Conservation (phyloP, 1,140 invertebrate genomes). For the Planococcus citri region DNA sequence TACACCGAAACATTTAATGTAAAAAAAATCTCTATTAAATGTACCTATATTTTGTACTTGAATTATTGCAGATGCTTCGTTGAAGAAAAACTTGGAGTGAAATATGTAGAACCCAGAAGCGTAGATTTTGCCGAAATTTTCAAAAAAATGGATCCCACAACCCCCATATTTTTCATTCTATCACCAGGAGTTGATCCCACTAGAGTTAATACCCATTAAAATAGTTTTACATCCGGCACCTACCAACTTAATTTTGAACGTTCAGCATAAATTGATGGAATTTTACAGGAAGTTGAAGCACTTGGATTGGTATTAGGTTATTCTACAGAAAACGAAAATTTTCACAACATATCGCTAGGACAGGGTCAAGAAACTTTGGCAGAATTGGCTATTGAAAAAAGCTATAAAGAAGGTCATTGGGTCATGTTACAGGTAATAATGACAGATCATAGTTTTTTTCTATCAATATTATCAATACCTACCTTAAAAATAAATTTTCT, state of each 20-base stretch:
- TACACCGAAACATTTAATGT: too few species aligned
- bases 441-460: not conserved
- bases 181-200: conserved; percentile 89
- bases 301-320: conserved; percentile 68
- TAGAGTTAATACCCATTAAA: conserved; percentile 42
- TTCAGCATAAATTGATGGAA: not conserved
- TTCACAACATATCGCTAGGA: conserved; percentile 86
- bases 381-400: conserved; percentile 68
- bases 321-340: conserved; percentile 64
- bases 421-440: conserved; percentile 58
- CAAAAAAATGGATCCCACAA: conserved; percentile 68
- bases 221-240: not conserved
- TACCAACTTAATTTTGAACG: not conserved
- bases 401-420: conserved; percentile 74
- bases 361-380: conserved; percentile 89
- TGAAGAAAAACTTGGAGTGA: conserved; percentile 73
- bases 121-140: conserved; percentile 74
- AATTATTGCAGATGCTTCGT: conserved; percentile 46
- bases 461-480: not conserved
- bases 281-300: conserved; percentile 57
- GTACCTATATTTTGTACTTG: too few species aligned
- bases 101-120: conserved; percentile 63
- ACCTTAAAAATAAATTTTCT: too few species aligned
- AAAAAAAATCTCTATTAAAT: not conserved
- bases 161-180: conserved; percentile 87